phyloP scores from a whole-genome alignment of 2,888 invertebrate species.

The Cremastinae sp. region DNA sequence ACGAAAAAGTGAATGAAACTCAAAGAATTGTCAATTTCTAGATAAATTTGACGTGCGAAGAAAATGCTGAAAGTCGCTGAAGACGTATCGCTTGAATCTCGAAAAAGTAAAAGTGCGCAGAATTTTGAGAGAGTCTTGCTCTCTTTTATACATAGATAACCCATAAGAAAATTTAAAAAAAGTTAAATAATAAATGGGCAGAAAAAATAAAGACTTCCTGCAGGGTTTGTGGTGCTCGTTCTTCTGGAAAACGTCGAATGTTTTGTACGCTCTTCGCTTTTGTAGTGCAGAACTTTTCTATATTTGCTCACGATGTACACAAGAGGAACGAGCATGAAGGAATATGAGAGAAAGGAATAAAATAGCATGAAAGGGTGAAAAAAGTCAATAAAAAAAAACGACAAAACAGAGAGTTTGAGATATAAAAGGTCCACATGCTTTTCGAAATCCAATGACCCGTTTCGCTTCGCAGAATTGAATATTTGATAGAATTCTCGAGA shows the following conservation, averaged over 20 bases:
- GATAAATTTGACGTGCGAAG: no score
- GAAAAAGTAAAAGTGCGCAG: no score
- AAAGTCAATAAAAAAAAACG: neutral
- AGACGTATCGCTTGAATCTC: no score
- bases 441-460: slow-evolving; percentile 32
- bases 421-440: slow-evolving; percentile 45
- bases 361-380: slow-evolving; percentile 14
- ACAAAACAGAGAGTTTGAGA: slow-evolving; percentile 26
- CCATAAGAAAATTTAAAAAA: slow-evolving; percentile 68
- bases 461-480: slow-evolving; percentile 34
- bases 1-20: no score
- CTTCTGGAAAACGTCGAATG: no score
- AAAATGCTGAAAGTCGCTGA: no score
- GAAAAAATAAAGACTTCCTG: slow-evolving; percentile 2
- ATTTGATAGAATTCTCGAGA: slow-evolving; percentile 43
- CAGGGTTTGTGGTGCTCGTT: neutral
- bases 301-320: neutral
- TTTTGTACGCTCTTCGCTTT: no score
- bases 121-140: slow-evolving; percentile 30
- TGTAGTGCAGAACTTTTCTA: neutral
- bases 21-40: no score
- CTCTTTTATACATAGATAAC: slow-evolving; percentile 57
- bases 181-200: slow-evolving; percentile 67
- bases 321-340: slow-evolving; percentile 29
- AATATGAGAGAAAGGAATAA: slow-evolving; percentile 25